Base-by-base conservation (phyloP, 1,140 invertebrate genomes). In the Ostrea denselamellosa region DNA sequence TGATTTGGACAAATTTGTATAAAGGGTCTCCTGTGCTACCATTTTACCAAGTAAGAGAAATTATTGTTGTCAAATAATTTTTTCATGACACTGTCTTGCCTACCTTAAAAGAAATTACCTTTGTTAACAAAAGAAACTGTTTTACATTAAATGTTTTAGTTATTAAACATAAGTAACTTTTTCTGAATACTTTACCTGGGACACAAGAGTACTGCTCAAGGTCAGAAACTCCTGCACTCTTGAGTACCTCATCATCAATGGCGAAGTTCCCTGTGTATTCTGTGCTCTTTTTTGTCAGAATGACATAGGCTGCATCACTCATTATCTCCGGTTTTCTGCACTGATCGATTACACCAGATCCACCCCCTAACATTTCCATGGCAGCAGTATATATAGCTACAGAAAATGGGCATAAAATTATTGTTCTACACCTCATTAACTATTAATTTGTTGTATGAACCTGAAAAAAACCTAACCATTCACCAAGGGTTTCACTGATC, bases 321-420 rank as follows among this genome's bases (percentile, higher is more conserved):
- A 99, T 97, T 90, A 99, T 99, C 87, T 99, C 98, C 0, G 97
- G 97, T 94, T 97, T 98, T 68, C 98, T 95, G 91, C 96, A 96
- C 65, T 95, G 94, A 25, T 92, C 96, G 96, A 90, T 96, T 17
- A 95, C 96, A 5, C 96, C 96, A 4, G 96, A 95, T 3, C 93
- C 94, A 28, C 97, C 97, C 0, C 96, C 96, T 82, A 99, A 94
- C 98, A 99, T 99, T 93, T 99, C 97, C 95, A 99, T 98, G 0
- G 99, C 99, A 51, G 99, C 98, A 0, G 99, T 99, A 87, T 97
- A 96, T 93, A 99, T 99, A 10, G 97, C 98, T 97, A 93, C 56
- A 95, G 95, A 44, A 44, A 44, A 44, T 44, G 34, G 34, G 5
- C 34, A 44, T 44, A 44, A 44, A 44, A 44, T 44, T 44, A 44